Percentiles rank a stretch among this genome's conserved stretches.
phyloP scores from a whole-genome alignment of 1,140 invertebrate genomes.

The Plectrocnemia conspersa region DNA sequence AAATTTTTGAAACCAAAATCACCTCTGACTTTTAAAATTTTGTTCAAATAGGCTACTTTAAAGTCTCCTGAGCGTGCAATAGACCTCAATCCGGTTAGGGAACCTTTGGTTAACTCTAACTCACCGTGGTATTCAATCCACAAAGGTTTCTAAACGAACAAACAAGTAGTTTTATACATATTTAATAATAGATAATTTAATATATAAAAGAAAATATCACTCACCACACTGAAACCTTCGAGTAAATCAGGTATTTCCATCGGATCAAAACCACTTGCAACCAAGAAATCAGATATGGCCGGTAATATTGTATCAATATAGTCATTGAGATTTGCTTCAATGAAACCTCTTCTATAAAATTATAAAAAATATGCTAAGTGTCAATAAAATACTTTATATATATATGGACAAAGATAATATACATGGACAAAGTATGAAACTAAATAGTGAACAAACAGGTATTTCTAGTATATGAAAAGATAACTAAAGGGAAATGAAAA shows the following conservation, averaged over 20 bases:
- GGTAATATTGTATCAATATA: constrained; percentile 46
- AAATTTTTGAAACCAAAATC: constrained; percentile 29
- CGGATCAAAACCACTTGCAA: constrained; percentile 45
- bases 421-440: too few species aligned
- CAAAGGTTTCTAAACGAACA: constrained; percentile 33
- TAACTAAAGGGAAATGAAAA: too few species aligned
- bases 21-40: constrained; percentile 42
- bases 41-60: constrained; percentile 44
- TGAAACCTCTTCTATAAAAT: constrained; percentile 7
- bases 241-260: constrained; percentile 45
- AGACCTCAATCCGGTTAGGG: constrained; percentile 45
- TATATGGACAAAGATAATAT: too few species aligned
- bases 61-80: constrained; percentile 45
- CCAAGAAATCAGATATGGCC: constrained; percentile 41
- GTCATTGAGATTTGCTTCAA: constrained; percentile 44
- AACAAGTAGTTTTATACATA: not conserved
- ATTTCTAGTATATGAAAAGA: too few species aligned
- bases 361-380: not conserved
- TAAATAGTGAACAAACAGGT: too few species aligned
- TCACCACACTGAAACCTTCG: constrained; percentile 50
- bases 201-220: constrained; percentile 28
- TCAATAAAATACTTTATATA: too few species aligned
- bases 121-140: constrained; percentile 49
- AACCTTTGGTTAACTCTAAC: constrained; percentile 44
- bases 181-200: constrained; percentile 1